Evolutionary conservation across 2,797 vertebrate genomes (phyloP).

Genomic region (Channallabes apus): DNA sequence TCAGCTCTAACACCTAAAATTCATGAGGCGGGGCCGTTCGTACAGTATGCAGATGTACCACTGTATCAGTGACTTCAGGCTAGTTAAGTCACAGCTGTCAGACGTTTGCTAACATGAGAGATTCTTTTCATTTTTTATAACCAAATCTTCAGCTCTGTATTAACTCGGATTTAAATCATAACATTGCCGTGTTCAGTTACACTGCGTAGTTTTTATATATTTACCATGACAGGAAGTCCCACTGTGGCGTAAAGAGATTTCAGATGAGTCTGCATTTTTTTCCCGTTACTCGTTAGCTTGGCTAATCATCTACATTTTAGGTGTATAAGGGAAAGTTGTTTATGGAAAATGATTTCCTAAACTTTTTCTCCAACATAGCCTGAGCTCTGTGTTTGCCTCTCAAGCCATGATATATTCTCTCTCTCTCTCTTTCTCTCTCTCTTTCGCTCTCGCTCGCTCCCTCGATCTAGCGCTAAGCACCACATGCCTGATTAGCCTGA

Average conservation of each 20-base stretch:
- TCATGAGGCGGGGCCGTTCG: too few species aligned
- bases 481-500: conserved; percentile 78
- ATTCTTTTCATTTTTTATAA: background rate
- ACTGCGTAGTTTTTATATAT: background rate
- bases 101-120: background rate
- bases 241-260: background rate
- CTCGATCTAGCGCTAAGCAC: conserved; percentile 63
- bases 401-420: conserved; percentile 18
- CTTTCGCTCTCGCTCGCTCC: conserved; percentile 51
- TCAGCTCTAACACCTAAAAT: too few species aligned
- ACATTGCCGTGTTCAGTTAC: background rate
- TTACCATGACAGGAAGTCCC: background rate
- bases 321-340: background rate
- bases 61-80: background rate
- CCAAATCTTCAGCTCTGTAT: background rate
- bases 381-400: conserved; percentile 12
- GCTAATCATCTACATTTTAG: background rate
- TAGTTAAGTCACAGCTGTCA: background rate
- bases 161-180: too few species aligned
- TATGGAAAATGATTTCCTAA: background rate
- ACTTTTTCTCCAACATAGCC: background rate
- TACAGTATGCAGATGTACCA: too few species aligned
- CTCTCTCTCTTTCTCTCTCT: background rate
- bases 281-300: too few species aligned
- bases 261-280: background rate